Evolutionary conservation across 2,113 vertebrate genomes (phyloP).

Genomic region (Boulengeromyrus knoepffleri): DNA sequence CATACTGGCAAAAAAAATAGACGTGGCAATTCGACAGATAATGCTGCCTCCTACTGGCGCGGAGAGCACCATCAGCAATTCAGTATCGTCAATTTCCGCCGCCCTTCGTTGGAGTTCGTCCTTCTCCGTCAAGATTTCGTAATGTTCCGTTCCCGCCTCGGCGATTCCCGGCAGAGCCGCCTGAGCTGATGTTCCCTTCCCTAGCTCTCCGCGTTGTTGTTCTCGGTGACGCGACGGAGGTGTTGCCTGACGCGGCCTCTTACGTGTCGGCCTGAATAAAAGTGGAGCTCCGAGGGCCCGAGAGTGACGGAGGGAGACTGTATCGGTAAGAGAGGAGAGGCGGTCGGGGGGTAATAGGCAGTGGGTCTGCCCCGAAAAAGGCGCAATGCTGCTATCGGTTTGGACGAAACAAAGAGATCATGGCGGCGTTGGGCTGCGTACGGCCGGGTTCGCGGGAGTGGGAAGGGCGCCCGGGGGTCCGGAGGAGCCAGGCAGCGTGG

Average conservation of each 20-base stretch:
- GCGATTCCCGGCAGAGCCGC: constrained; percentile 1
- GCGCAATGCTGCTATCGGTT: constrained; percentile 37
- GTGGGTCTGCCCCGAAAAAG: constrained; percentile 61
- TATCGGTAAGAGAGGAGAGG: constrained; percentile 93
- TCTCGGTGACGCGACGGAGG: constrained; percentile 98
- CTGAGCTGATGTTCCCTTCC: constrained; percentile 35
- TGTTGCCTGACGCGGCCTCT: constrained; percentile 99
- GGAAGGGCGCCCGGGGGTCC: constrained; percentile 49
- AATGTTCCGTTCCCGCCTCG: background rate
- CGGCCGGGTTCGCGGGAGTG: constrained; percentile 46
- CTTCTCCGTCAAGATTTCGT: background rate
- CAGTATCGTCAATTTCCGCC: constrained; percentile 4
- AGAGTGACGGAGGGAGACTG: constrained; percentile 97
- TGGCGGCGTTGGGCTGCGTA: constrained; percentile 62
- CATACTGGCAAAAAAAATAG: background rate
- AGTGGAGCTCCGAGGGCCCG: constrained; percentile 94
- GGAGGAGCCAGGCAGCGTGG: constrained; percentile 32
- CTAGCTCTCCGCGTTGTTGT: constrained; percentile 69
- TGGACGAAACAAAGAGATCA: constrained; percentile 73
- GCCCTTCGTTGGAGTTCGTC: background rate
- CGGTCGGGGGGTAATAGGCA: constrained; percentile 76
- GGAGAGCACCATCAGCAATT: background rate
- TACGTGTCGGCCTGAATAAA: constrained; percentile 99
- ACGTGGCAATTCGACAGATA: background rate
- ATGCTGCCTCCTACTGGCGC: background rate